phyloP scores from a whole-genome alignment of 2,113 vertebrate species.

The Dascyllus trimaculatus region DNA sequence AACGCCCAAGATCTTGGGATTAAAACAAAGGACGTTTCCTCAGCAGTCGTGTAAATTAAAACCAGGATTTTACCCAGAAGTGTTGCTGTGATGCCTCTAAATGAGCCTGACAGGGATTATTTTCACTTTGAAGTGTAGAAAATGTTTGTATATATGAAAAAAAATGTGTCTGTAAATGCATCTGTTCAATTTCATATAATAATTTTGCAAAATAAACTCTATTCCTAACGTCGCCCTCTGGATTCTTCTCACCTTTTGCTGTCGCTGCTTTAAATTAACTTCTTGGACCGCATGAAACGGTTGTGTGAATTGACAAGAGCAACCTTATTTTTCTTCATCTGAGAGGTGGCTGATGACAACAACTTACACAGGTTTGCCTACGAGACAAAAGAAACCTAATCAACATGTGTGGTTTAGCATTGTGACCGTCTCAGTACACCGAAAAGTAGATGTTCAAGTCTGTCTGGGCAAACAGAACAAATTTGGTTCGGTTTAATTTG shows the following conservation, averaged over 20 bases:
- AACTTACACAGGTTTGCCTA: no score
- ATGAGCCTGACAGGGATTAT: slow-evolving; percentile 60
- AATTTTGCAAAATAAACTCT: slow-evolving; percentile 77
- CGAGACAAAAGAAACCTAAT: no score
- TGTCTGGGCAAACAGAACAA: no score
- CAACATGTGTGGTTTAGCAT: no score
- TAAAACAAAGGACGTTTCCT: slow-evolving; percentile 78
- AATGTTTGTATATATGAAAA: slow-evolving; percentile 58
- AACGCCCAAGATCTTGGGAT: slow-evolving; percentile 71
- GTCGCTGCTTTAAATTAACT: not conserved
- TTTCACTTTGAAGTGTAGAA: slow-evolving; percentile 37
- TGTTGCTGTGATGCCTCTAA: slow-evolving; percentile 57
- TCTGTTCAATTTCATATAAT: slow-evolving; percentile 56
- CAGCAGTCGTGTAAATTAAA: slow-evolving; percentile 73
- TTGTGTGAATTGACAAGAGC: no score
- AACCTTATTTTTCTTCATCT: no score
- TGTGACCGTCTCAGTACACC: no score
- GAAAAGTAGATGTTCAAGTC: no score
- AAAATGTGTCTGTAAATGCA: slow-evolving; percentile 51
- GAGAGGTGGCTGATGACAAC: no score
- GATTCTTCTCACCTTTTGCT: slow-evolving; percentile 18
- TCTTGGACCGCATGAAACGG: no score
- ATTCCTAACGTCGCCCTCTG: slow-evolving; percentile 16
- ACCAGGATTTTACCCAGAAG: slow-evolving; percentile 74
- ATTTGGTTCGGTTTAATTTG: no score